A percentile compares a stretch with the other conserved stretches of the same genome.
These are phyloP conservation scores for Pomacea canaliculata DNA, from an alignment of 2,888 invertebrate genomes.

Conservation along the genomic window DNA sequence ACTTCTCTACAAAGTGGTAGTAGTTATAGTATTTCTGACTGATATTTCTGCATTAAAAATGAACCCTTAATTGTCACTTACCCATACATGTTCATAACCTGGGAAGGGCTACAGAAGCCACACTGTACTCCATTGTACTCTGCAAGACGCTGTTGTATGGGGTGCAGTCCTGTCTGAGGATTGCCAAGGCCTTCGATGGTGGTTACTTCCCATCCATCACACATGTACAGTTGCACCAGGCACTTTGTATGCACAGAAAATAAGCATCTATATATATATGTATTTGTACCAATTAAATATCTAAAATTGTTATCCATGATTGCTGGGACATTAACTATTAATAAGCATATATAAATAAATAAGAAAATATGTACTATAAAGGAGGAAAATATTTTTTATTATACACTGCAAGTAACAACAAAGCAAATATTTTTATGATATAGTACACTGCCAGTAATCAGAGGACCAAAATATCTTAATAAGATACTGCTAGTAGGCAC, in stretches of 20 bases:
- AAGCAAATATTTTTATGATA: too few species aligned
- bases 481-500: too few species aligned
- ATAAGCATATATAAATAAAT: slow-evolving; percentile 2
- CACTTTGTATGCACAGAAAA: slow-evolving; percentile 71
- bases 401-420: too few species aligned
- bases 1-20: too few species aligned
- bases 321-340: slow-evolving; percentile 44
- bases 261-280: not conserved
- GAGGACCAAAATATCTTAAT: too few species aligned
- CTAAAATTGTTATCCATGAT: not conserved
- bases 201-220: slow-evolving; percentile 78
- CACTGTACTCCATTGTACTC: slow-evolving; percentile 81
- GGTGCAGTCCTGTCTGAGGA: slow-evolving; percentile 76
- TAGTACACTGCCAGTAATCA: too few species aligned
- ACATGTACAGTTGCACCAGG: slow-evolving; percentile 76
- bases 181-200: slow-evolving; percentile 83
- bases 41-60: too few species aligned
- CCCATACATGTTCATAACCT: slow-evolving; percentile 62
- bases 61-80: slow-evolving; percentile 9
- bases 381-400: too few species aligned
- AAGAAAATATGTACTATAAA: too few species aligned
- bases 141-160: slow-evolving; percentile 77
- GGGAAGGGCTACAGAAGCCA: slow-evolving; percentile 83
- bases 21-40: too few species aligned
- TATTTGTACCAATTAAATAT: not conserved